Conservation (phyloP, 35 echinoderm and acorn worm genomes). For the Apostichopus japonicus region DNA sequence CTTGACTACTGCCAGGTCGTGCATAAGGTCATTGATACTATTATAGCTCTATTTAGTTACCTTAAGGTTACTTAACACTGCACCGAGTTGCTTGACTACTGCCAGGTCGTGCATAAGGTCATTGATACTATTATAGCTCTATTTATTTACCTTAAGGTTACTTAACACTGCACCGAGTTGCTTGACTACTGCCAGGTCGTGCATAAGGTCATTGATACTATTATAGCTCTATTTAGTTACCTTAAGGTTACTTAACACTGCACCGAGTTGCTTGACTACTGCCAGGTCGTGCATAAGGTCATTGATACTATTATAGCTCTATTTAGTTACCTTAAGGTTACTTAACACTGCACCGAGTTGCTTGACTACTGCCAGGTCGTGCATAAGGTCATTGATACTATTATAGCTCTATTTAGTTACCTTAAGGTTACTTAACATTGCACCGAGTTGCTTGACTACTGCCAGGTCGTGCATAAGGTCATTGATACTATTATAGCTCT, state of each 20-base stretch:
- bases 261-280: constrained; percentile 84
- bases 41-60: no score
- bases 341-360: constrained; percentile 81
- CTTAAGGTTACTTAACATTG: constrained; percentile 77
- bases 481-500: constrained; percentile 20
- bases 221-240: no score
- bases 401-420: no score
- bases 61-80: constrained; percentile 76
- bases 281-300: constrained; percentile 89
- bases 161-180: constrained; percentile 81
- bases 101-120: constrained; percentile 89
- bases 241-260: constrained; percentile 76
- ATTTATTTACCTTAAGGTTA: constrained; percentile 76
- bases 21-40: constrained; percentile 80
- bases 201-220: constrained; percentile 80
- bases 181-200: constrained; percentile 90
- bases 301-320: constrained; percentile 20
- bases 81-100: constrained; percentile 84
- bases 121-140: constrained; percentile 20
- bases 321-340: constrained; percentile 77
- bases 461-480: constrained; percentile 89
- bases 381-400: constrained; percentile 80
- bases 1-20: constrained; percentile 90
- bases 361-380: constrained; percentile 90
- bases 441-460: constrained; percentile 84